Conservation (phyloP, 2,888 invertebrate species). For the Orthosia cruda region DNA sequence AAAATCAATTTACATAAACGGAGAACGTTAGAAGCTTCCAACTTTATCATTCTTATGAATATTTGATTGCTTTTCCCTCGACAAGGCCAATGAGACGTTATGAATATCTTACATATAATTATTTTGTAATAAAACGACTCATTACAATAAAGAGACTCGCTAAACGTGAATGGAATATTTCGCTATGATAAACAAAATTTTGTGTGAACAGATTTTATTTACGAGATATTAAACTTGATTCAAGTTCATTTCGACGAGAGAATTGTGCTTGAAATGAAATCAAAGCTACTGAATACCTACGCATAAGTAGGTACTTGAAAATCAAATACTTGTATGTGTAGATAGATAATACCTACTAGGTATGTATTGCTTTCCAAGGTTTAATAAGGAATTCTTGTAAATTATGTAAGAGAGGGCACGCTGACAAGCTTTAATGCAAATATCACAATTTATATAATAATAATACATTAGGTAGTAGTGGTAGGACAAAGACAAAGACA, state of each 20-base stretch:
- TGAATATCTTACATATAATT: conserved; percentile 41
- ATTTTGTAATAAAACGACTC: conserved; percentile 37
- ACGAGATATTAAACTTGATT: conserved; percentile 26
- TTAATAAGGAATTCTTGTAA: not conserved
- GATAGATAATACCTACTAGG: no score
- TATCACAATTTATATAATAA: not conserved
- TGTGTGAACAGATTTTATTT: conserved; percentile 30
- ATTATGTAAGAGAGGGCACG: not conserved
- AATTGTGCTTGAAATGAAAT: conserved; percentile 31
- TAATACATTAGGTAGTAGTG: no score
- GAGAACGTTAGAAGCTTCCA: conserved; percentile 26
- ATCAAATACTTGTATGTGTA: no score
- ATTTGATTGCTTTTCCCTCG: conserved; percentile 53
- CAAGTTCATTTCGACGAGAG: conserved; percentile 14
- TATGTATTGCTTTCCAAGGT: not conserved
- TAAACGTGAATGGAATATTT: conserved; percentile 22
- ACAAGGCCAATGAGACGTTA: conserved; percentile 47
- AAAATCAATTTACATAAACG: conserved; percentile 47
- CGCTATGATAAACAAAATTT: conserved; percentile 14
- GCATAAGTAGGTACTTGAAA: not conserved
- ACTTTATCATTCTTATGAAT: conserved; percentile 54
- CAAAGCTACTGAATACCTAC: conserved; percentile 1
- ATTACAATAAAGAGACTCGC: conserved; percentile 23
- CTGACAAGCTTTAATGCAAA: not conserved
- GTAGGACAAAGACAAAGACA: no score